Evolutionary conservation across 92 coral and sea anemone genomes (phyloP).

Genomic region (Desmophyllum pertusum): DNA sequence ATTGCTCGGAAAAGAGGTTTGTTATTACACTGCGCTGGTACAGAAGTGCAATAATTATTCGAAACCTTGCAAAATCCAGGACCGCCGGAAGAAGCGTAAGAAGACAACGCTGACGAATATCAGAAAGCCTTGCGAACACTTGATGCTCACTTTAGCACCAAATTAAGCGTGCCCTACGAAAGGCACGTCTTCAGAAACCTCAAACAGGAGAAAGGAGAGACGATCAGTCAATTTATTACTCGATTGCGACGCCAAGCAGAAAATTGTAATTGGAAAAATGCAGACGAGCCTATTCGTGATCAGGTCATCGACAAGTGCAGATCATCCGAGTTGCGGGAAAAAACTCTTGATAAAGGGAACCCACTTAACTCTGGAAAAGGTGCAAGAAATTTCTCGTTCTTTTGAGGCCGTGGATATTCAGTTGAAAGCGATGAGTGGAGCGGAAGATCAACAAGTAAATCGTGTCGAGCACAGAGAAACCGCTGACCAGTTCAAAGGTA

Average conservation of each 20-base stretch:
- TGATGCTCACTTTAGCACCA: slow-evolving; percentile 1
- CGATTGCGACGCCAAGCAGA: slow-evolving; percentile 12
- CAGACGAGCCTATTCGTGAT: slow-evolving; percentile 41
- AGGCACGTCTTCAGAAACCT: neutral
- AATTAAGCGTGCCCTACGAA: neutral
- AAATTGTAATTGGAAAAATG: neutral
- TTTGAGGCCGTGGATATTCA: slow-evolving; percentile 3
- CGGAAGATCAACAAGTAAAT: neutral
- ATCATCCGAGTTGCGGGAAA: slow-evolving; percentile 16
- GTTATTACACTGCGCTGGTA: neutral
- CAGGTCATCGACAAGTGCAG: slow-evolving; percentile 59
- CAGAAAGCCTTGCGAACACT: slow-evolving; percentile 11
- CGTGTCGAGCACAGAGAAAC: neutral
- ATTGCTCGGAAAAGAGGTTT: neutral
- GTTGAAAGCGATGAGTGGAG: neutral
- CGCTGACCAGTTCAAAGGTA: neutral
- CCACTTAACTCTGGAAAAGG: neutral
- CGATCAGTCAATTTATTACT: neutral
- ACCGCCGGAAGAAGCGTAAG: neutral
- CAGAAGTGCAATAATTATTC: neutral
- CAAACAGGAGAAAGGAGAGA: neutral
- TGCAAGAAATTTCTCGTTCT: slow-evolving; percentile 5
- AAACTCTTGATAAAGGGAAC: neutral
- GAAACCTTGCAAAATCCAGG: neutral
- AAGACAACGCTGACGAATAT: neutral